Evolutionary conservation across 1,140 invertebrate species (phyloP), one percentile per base, ranked within the genome.

Genomic region (Drosophila triauraria): DNA sequence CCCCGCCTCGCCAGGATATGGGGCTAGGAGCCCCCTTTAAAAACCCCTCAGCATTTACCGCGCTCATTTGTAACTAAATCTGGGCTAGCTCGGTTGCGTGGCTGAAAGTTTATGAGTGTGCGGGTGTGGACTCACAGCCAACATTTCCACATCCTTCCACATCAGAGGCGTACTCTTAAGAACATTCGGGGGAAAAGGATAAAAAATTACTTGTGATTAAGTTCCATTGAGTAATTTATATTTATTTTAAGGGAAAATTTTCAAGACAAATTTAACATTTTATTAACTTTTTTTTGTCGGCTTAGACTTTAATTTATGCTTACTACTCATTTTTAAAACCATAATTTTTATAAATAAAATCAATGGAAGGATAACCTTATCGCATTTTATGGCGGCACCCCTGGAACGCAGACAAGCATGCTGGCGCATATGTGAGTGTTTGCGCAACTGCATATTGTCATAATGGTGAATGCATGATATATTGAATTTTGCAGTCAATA

Each of bases 401-500:
- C 44, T 72, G 69, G 13, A 46, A 47, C 43, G 25, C 46, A 25
- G 8, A 59, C n/a, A 25, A 44, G 48, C 17, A 46, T 47, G 13
- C 58, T 48, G 15, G 20, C 57, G 38, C 40, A 27, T 78, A 23
- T 64, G 46, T 20, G 47, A 58, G 58, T 56, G 64, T 65, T 72
- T 69, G 82, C 65, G 67, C 53, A 46, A 82, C 80, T 85, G 72
- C 88, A 84, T 74, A 87, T 91, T 91, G 86, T 91, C 82, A 84
- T 82, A 84, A 82, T 80, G 85, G 85, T 75, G 80, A 84, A 80
- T 75, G 67, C 68, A 88, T 91, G 91, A 92, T 88, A 91, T 92
- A 92, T 92, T 87, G 78, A 91, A 85, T 78, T 91, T 86, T 90
- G 75, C 80, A 84, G 78, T 88, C 88, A 85, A 91, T 91, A 88